Percentiles rank a stretch among this genome's conserved stretches.
These are phyloP conservation scores for Hippoglossus hippoglossus DNA, from an alignment of 2,797 vertebrate genomes.

Conservation along the genomic window DNA sequence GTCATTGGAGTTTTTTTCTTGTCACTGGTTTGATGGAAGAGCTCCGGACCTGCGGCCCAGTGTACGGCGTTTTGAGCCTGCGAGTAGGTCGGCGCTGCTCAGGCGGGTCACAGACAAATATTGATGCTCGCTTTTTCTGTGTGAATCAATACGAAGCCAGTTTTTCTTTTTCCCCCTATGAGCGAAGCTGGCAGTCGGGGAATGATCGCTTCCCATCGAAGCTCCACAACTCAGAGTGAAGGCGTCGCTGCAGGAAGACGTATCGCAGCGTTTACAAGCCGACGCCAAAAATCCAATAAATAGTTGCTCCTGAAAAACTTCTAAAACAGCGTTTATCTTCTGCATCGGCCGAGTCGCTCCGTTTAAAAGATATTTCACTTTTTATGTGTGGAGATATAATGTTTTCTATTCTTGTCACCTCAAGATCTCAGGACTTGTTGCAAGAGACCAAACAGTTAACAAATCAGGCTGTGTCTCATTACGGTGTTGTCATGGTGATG, in stretches of 20 bases:
- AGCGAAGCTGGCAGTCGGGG: conserved; percentile 4
- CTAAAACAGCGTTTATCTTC: neutral
- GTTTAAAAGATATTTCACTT: too few species aligned
- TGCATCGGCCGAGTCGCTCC: too few species aligned
- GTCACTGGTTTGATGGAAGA: conserved; percentile 28
- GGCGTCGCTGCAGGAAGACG: neutral
- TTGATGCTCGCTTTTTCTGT: conserved; percentile 39
- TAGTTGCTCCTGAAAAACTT: neutral
- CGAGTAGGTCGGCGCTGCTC: conserved; percentile 4
- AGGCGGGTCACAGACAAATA: conserved; percentile 18
- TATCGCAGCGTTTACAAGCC: neutral
- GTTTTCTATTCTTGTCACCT: too few species aligned
- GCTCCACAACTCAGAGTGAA: conserved; percentile 14
- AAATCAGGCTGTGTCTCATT: too few species aligned
- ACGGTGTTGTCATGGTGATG: too few species aligned
- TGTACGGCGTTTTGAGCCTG: conserved; percentile 17
- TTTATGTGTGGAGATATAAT: too few species aligned
- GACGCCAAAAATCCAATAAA: neutral
- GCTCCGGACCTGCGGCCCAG: conserved; percentile 1
- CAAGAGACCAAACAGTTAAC: too few species aligned
- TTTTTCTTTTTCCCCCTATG: conserved; percentile 17
- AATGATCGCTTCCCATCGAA: conserved; percentile 14
- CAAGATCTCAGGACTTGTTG: too few species aligned
- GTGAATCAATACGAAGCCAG: conserved; percentile 38
- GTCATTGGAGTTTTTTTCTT: conserved; percentile 27